Evolutionary conservation across 2,797 vertebrate genomes (phyloP).

Genomic region (Enoplosus armatus): DNA sequence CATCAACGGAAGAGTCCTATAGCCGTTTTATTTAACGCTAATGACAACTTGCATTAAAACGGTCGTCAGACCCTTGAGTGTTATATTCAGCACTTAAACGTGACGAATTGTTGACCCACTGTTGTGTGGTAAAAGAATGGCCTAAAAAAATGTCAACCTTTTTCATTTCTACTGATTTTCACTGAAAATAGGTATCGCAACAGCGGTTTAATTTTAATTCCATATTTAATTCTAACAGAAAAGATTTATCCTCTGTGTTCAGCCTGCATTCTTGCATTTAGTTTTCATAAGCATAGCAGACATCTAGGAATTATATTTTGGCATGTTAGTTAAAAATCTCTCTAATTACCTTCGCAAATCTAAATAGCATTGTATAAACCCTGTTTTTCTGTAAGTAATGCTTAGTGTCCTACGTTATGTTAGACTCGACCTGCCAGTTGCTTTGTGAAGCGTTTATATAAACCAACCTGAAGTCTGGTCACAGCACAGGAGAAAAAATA

Average conservation of each 20-base stretch:
- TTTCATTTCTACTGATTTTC: neutral
- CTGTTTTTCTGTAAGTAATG: neutral
- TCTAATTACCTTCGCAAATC: neutral
- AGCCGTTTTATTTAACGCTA: neutral
- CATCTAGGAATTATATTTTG: too few relatives aligned
- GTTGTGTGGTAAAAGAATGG: neutral
- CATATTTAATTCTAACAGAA: too few relatives aligned
- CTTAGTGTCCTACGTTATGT: too few relatives aligned
- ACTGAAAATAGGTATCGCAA: neutral
- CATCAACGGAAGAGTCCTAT: neutral
- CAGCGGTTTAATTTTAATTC: too few relatives aligned
- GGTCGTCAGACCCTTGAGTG: neutral
- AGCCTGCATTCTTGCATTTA: neutral
- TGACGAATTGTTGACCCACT: neutral
- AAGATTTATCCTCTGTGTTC: neutral
- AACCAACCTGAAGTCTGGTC: neutral
- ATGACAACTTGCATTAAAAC: too few relatives aligned
- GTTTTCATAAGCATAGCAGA: neutral
- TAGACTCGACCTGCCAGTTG: neutral
- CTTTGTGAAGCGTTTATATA: neutral
- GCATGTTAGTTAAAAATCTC: too few relatives aligned
- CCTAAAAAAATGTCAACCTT: rapidly evolving
- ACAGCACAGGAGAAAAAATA: too few relatives aligned
- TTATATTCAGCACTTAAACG: too few relatives aligned
- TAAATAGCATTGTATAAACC: neutral